phyloP scores from a whole-genome alignment of 2,113 vertebrate species.

The Poicephalus gulielmi region DNA sequence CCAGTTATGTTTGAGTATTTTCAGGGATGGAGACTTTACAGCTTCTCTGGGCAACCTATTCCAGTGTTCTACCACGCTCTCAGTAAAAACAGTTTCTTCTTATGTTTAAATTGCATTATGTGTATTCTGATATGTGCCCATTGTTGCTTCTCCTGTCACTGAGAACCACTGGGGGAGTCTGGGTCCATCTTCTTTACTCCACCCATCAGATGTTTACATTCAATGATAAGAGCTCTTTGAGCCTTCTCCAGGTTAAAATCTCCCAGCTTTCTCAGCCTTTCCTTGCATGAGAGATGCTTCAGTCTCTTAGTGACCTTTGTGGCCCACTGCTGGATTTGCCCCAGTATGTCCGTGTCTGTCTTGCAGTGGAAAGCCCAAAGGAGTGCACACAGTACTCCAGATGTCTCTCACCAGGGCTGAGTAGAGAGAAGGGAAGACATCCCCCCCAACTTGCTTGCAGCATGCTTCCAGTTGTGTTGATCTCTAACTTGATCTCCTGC shows the following conservation, averaged over 20 bases:
- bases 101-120: neutral
- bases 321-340: neutral
- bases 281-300: neutral
- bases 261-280: neutral
- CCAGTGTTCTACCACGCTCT: neutral
- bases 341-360: neutral
- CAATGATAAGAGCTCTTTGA: neutral
- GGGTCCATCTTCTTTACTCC: neutral
- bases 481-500: neutral
- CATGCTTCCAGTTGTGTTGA: neutral
- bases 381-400: neutral
- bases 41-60: neutral
- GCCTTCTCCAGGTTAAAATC: neutral
- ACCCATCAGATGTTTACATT: neutral
- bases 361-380: neutral
- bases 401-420: neutral
- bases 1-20: neutral
- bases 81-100: neutral
- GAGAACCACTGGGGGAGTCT: neutral
- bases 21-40: neutral
- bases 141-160: neutral
- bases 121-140: neutral
- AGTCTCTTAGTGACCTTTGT: neutral
- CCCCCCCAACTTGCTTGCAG: neutral
- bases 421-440: neutral